Percentiles rank a stretch among this genome's conserved stretches.
Evolutionary conservation across 2,888 invertebrate species (phyloP).

Genomic region (Dioctria linearis): DNA sequence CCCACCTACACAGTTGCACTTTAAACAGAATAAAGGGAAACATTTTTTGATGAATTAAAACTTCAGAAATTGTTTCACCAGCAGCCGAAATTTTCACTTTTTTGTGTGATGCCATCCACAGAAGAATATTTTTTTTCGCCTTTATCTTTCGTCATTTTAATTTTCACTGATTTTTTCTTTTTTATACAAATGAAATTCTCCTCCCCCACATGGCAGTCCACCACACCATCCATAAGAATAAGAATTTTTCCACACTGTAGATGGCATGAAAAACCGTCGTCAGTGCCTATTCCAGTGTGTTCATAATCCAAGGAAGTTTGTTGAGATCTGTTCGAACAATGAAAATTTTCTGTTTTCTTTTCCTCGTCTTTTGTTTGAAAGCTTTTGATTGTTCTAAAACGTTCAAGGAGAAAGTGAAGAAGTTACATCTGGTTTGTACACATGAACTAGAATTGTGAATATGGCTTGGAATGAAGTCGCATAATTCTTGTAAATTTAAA

Average conservation of each 20-base stretch:
- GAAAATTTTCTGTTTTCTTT: conserved; percentile 13
- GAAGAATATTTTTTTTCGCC: not conserved
- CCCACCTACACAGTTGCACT: not conserved
- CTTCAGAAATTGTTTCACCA: conserved; percentile 2
- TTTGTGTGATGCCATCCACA: not conserved
- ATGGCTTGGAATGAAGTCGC: too few species aligned
- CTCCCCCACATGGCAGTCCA: not conserved
- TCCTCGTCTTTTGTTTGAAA: conserved; percentile 5
- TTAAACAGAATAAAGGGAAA: conserved; percentile 3
- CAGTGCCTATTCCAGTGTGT: not conserved
- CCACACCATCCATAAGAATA: not conserved
- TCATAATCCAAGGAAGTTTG: not conserved
- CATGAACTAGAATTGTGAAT: not conserved
- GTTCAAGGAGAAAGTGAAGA: conserved; percentile 26
- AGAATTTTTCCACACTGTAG: not conserved
- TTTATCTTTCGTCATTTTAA: conserved; percentile 1
- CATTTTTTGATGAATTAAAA: conserved; percentile 12
- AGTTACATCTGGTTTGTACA: conserved; percentile 21
- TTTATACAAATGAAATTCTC: not conserved
- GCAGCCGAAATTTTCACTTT: not conserved
- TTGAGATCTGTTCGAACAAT: conserved; percentile 9
- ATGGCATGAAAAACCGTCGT: conserved; percentile 11
- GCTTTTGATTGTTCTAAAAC: conserved; percentile 27
- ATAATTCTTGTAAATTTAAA: too few species aligned
- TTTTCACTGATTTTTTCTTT: not conserved